Base-by-base conservation (phyloP, 1,140 invertebrate species). In the Leptopilina boulardi region DNA sequence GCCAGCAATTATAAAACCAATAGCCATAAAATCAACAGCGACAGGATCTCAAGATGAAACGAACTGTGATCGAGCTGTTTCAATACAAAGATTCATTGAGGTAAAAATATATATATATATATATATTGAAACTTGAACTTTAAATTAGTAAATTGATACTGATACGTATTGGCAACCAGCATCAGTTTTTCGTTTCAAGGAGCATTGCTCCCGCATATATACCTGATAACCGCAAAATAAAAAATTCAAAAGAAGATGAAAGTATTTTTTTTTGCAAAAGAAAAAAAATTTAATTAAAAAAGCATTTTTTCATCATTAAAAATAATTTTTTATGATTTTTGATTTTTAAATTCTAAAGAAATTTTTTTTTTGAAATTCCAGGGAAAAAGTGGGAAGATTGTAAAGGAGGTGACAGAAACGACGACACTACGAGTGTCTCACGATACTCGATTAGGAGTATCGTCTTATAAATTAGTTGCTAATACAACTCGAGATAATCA, bases 321-420 rank as follows among this genome's bases (percentile, higher is more conserved):
- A 2, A 42, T 9, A 4, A 6, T 42, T 42, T 42, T 42, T 42
- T 42, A 42, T 38, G 3, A 4, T 38, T 4, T 9, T 38, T n/a
- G n/a, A n/a, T n/a, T n/a, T n/a, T n/a, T n/a, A n/a, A 73, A 54
- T 74, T 78, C 47, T 54, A 73, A 30, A 5, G 54, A 59, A 44
- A 59, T 79, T 30, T 54, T 4, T 23, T 76, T 82, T 80, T 26
- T 30, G 3, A 3, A 13, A n/a, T 66, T 66, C 1, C 72, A 91
- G 91, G 89, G 89, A 71, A 85, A 80, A 34, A 83, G 87, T 19
- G 89, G 88, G 4, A 93, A 91, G 76, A 88, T 93, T 3, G 88
- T 91, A 0, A 91, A 90, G 71, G 92, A 93, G 87, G 91, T 93
- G 0, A 93, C 91, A 0, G 92, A 93, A 84, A 93, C 92, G 13